Base-by-base conservation (phyloP, 2,888 invertebrate species). In the Trimorus sp. region DNA sequence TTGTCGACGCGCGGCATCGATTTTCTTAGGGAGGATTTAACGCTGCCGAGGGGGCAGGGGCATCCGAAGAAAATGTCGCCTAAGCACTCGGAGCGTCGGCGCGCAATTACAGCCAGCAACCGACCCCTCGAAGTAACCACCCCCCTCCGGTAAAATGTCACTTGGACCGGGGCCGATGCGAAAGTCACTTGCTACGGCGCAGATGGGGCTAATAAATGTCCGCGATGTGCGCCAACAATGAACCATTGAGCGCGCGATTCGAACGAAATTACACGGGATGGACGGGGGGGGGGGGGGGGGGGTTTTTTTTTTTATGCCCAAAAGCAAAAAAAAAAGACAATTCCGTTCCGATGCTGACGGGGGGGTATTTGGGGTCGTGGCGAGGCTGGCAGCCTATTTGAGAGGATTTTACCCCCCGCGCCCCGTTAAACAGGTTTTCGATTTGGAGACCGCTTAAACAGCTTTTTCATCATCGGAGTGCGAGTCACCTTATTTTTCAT, bases 151-250 rank as follows among this genome's bases (percentile, higher is more conserved):
- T 16, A 9, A 58, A 45, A 45, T 60, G 45, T 60, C 60, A 60
- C 60, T 60, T 42, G 42, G 45, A 60, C 60, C 60, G 60, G 6
- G 26, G 60, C 2, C 7, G 60, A 60, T 42, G 15, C 45, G 14
- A 38, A 58, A 58, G 38, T 58, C 40, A 58, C n/a, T 58, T 40
- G 7, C 38, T 40, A n/a, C 45, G 26, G 42, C 62, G 36, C 62
- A 62, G 62, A 62, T 62, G 62, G 26, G 37, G 59, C 26, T 42
- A 59, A 59, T 59, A 59, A 59, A 59, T 59, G 59, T 40, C 40
- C 59, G 40, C 37, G 9, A 59, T 59, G 59, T 15, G 59, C 38
- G 59, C 7, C 26, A n/a, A 7, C 7, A 56, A 37, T 56, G 11
- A 56, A 56, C 56, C 36, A 26, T 9, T 26, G 36, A 54, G 26